These are phyloP conservation scores for Mesopsocus fuscifrons DNA, from an alignment of 2,888 invertebrate genomes.

Conservation along the genomic window DNA sequence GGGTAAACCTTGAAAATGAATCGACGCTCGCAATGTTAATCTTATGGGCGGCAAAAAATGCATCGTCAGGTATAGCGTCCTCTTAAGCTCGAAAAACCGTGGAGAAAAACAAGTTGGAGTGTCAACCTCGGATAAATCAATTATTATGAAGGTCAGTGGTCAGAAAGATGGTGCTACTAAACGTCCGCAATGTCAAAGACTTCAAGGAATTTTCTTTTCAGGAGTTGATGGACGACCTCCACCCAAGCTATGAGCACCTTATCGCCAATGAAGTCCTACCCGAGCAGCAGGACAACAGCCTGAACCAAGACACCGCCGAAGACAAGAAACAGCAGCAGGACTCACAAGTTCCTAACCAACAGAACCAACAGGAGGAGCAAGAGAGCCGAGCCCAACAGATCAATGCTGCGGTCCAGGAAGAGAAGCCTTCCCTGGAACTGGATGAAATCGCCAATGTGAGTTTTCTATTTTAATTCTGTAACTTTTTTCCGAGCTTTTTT, in stretches of 20 bases:
- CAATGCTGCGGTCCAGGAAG: conserved; percentile 27
- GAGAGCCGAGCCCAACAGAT: conserved; percentile 17
- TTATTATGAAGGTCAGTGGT: too few relatives aligned
- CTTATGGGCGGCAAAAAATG: too few relatives aligned
- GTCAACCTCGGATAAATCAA: too few relatives aligned
- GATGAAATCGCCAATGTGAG: conserved; percentile 63
- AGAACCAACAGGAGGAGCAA: conserved; percentile 30
- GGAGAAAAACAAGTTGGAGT: too few relatives aligned
- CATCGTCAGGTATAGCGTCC: too few relatives aligned
- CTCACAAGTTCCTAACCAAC: conserved; percentile 17
- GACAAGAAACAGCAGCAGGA: conserved; percentile 23
- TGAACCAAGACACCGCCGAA: conserved; percentile 24
- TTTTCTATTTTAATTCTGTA: conserved; percentile 20
- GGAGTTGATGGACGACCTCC: conserved; percentile 20
- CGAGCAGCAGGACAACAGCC: conserved; percentile 26
- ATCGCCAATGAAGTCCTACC: conserved; percentile 18
- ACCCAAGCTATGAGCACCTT: conserved; percentile 19
- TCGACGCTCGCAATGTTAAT: too few relatives aligned
- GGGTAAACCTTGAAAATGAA: too few relatives aligned
- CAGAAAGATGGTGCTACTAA: too few relatives aligned
- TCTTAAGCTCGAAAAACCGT: too few relatives aligned
- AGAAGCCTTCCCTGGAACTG: conserved; percentile 50
- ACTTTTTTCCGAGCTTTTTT: too few relatives aligned
- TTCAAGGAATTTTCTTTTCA: too few relatives aligned
- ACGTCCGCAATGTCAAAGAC: too few relatives aligned